Conservation (phyloP, 2,113 vertebrate genomes). For the Microcebus ravelobensis region DNA sequence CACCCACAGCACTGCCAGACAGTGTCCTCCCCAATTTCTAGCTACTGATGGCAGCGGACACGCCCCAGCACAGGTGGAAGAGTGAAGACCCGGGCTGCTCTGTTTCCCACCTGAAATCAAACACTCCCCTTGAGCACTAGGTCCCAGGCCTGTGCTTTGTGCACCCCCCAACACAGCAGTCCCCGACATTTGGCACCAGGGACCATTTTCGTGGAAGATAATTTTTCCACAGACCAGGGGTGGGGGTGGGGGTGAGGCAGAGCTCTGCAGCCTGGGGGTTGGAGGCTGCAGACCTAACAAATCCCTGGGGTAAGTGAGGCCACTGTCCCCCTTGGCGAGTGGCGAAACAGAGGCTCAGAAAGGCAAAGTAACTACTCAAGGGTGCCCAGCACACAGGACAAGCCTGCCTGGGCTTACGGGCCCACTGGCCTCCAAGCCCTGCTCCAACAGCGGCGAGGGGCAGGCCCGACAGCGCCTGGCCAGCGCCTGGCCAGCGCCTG, state of each 20-base stretch:
- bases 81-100: neutral
- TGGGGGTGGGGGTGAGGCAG: no score
- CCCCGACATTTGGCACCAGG: no score
- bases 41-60: neutral
- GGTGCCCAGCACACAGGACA: neutral
- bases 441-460: fast-evolving
- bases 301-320: neutral
- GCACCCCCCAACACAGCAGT: neutral
- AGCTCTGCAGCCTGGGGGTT: no score
- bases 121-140: neutral
- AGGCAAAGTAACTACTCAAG: neutral
- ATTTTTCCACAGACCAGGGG: no score
- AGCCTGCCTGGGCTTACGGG: neutral
- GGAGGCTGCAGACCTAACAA: neutral
- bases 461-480: no score
- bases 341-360: neutral
- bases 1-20: neutral
- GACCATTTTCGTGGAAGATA: no score
- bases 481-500: neutral
- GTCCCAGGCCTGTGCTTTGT: neutral
- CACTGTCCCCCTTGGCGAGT: neutral
- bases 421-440: no score
- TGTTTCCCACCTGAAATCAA: neutral
- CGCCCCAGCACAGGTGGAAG: neutral
- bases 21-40: neutral